Evolutionary conservation across 2,797 vertebrate species (phyloP), one percentile per base, ranked within the genome.

Genomic region (Brachyalestes nurse): DNA sequence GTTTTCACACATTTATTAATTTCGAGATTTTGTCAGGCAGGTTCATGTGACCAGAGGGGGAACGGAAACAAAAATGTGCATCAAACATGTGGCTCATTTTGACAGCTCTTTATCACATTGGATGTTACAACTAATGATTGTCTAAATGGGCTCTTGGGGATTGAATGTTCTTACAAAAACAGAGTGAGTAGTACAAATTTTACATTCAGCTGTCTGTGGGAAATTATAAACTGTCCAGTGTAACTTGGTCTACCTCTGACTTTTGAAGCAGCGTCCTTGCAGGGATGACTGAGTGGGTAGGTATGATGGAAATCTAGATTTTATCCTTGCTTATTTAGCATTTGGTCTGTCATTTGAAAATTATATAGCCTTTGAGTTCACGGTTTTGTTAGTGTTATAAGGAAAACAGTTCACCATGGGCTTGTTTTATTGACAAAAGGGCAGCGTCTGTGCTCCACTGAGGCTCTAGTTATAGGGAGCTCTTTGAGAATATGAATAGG

Each of bases 401-500:
- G 40, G 25, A 40, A 61, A 28, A 34, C 13, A 7, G 28, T 65
- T 65, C 4, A 23, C 42, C 5, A 23, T 17, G 9, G 6, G 23
- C 38, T 55, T 51, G 14, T 53, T 40, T 40, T 49, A 62, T 78
- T 66, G 38, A 66, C 53, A 71, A 40, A 82, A 74, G 42, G 13
- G 64, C 74, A 67, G 62, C 78, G 55, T 75, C 57, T 60, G 34
- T 61, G 66, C 17, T 65, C 57, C 25, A 78, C 75, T 74, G 70
- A 72, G 23, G 17, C 65, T 61, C n/a, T 58, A 72, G 72, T 71
- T 67, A 79, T 69, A 81, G 78, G 58, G 61, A 28, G 47, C 80
- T 70, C 66, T 72, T 79, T 78, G 51, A 71, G 72, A 80, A 70
- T 79, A 79, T 78, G 80, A 83, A 84, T 82, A 38, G 19, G 61